A percentile compares a stretch with the other conserved stretches of the same genome.
Evolutionary conservation across 2,113 vertebrate genomes (phyloP).

Genomic region (Labrus mixtus): DNA sequence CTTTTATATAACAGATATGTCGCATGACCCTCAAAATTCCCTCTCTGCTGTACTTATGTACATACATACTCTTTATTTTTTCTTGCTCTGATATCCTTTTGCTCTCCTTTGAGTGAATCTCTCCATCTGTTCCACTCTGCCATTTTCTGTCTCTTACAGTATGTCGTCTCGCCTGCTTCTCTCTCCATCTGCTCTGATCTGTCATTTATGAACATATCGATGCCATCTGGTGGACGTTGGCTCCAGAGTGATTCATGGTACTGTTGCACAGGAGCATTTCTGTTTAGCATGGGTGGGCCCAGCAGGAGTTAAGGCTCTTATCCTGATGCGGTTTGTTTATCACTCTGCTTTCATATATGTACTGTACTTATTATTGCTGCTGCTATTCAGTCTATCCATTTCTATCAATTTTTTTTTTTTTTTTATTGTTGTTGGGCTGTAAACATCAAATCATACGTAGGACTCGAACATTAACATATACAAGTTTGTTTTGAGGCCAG

Average conservation of each 20-base stretch:
- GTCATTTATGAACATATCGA: conserved; percentile 65
- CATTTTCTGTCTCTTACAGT: conserved; percentile 52
- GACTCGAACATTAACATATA: too few relatives aligned
- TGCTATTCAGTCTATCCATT: not conserved
- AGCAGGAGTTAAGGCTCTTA: conserved; percentile 35
- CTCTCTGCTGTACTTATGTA: not conserved
- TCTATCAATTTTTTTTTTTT: too few relatives aligned
- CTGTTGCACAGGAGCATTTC: conserved; percentile 35
- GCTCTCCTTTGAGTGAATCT: conserved; percentile 24
- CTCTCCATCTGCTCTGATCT: conserved; percentile 59
- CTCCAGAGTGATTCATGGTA: conserved; percentile 45
- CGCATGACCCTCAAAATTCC: not conserved
- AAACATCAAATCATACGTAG: too few relatives aligned
- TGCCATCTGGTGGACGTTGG: conserved; percentile 70
- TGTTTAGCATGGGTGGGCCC: conserved; percentile 16
- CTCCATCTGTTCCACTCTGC: conserved; percentile 63
- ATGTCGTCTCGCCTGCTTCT: conserved; percentile 39
- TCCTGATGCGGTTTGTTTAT: conserved; percentile 50
- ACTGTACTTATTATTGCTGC: conserved; percentile 8
- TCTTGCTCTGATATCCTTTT: conserved; percentile 26
- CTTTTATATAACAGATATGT: conserved; percentile 3
- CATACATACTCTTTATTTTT: conserved; percentile 25
- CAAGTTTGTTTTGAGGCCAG: too few relatives aligned
- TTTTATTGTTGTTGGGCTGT: too few relatives aligned
- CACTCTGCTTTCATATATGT: conserved; percentile 15